Evolutionary conservation across 2,888 invertebrate species (phyloP).

Genomic region (Thereva unica): DNA sequence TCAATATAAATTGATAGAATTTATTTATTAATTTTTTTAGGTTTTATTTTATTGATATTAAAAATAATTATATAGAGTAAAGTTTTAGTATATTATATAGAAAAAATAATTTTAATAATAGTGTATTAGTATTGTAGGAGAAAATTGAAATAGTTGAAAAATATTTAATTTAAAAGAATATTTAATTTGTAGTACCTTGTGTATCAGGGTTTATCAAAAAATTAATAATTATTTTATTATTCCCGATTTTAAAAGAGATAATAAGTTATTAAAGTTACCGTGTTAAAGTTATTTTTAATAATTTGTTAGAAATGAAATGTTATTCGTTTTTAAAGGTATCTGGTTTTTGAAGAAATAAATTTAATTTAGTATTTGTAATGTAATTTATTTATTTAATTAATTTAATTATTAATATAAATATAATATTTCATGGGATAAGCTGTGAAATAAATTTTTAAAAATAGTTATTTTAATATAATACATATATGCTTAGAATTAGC

Average conservation of each 20-base stretch:
- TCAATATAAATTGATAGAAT: constrained; percentile 54
- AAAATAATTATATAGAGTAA: constrained; percentile 57
- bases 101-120: constrained; percentile 64
- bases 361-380: constrained; percentile 54
- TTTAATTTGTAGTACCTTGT: constrained; percentile 70
- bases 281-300: constrained; percentile 66
- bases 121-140: constrained; percentile 63
- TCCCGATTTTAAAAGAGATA: constrained; percentile 69
- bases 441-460: constrained; percentile 64
- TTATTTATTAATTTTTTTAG: constrained; percentile 50
- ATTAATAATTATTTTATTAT: constrained; percentile 55
- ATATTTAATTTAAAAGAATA: constrained; percentile 61
- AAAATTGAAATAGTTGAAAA: constrained; percentile 62
- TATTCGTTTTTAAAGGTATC: constrained; percentile 70
- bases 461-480: constrained; percentile 52
- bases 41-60: constrained; percentile 50
- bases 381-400: constrained; percentile 50
- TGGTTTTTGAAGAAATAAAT: constrained; percentile 70
- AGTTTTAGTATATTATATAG: constrained; percentile 60
- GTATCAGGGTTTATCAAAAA: constrained; percentile 72
- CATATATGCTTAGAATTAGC: constrained; percentile 65
- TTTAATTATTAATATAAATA: constrained; percentile 51
- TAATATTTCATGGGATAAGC: constrained; percentile 66
- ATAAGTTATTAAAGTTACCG: constrained; percentile 64
- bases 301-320: constrained; percentile 67